These are phyloP conservation scores for Lateolabrax maculatus DNA, from an alignment of 2,797 vertebrate species.

Conservation along the genomic window DNA sequence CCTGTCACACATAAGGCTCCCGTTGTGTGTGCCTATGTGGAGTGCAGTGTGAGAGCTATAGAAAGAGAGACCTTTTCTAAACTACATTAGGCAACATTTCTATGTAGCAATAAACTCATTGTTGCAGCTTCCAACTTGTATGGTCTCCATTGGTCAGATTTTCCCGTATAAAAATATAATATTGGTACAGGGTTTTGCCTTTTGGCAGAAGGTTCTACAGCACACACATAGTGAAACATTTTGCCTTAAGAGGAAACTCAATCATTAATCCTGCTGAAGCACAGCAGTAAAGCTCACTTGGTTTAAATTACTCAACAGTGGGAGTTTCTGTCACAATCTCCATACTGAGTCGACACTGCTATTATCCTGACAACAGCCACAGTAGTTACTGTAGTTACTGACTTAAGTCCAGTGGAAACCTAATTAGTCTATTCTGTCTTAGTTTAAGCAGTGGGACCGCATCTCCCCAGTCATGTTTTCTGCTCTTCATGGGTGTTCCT, in stretches of 20 bases:
- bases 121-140: not conserved
- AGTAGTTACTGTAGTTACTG: not conserved
- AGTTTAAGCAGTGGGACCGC: not conserved
- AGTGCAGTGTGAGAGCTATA: conserved; percentile 26
- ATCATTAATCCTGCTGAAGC: conserved; percentile 11
- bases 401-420: not conserved
- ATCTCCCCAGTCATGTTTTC: not conserved
- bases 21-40: conserved; percentile 61
- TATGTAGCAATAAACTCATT: not conserved
- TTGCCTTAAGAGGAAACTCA: too few species aligned
- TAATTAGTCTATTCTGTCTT: not conserved
- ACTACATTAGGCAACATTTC: conserved; percentile 7
- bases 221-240: too few species aligned
- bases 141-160: not conserved
- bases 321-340: not conserved
- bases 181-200: not conserved
- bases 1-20: conserved; percentile 72
- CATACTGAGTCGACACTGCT: not conserved
- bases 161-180: not conserved
- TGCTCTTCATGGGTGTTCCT: not conserved
- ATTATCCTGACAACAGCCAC: not conserved
- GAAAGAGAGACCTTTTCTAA: conserved; percentile 11
- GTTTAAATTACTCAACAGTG: not conserved
- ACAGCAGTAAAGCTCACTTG: not conserved
- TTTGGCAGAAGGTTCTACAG: not conserved